Percentiles rank a stretch among this genome's conserved stretches.
Conservation (phyloP, 2,797 vertebrate genomes). For the Rhinichthys osculus region DNA sequence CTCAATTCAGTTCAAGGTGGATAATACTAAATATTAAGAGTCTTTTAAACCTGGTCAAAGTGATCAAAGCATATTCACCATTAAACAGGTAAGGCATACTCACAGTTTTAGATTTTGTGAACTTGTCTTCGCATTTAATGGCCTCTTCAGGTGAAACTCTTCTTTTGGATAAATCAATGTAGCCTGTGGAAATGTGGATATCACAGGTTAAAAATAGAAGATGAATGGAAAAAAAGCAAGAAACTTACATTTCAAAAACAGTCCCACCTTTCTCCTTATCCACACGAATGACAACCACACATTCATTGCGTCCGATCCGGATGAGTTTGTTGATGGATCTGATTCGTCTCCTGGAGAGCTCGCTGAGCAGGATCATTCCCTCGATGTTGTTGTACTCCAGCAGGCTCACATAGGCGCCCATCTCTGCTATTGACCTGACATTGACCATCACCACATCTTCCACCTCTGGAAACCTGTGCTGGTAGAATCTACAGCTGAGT, state of each 20-base stretch:
- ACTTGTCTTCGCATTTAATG: constrained; percentile 99
- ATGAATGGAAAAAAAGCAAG: background rate
- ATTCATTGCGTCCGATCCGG: constrained; percentile 97
- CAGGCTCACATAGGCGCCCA: constrained; percentile 98
- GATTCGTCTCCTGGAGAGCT: constrained; percentile 94
- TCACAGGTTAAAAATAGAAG: background rate
- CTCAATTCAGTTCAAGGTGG: too few species aligned
- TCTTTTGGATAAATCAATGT: constrained; percentile 99
- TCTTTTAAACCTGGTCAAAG: background rate
- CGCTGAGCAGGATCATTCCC: constrained; percentile 98
- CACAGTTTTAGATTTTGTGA: constrained; percentile 99
- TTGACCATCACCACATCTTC: constrained; percentile 99
- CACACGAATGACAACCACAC: constrained; percentile 97
- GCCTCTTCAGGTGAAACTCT: constrained; percentile 99
- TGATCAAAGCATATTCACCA: background rate
- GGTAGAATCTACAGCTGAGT: constrained; percentile 98
- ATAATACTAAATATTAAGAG: too few species aligned
- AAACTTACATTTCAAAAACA: background rate
- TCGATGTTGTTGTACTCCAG: constrained; percentile 99
- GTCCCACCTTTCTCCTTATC: constrained; percentile 97
- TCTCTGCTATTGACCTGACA: constrained; percentile 96
- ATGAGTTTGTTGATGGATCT: constrained; percentile 99
- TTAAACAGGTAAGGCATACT: constrained; percentile 67
- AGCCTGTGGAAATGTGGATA: constrained; percentile 78
- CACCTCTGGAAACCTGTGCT: constrained; percentile 98